A percentile compares a stretch with the other conserved stretches of the same genome.
phyloP scores from a whole-genome alignment of 2,888 invertebrate species.

The Rhagonycha lutea region DNA sequence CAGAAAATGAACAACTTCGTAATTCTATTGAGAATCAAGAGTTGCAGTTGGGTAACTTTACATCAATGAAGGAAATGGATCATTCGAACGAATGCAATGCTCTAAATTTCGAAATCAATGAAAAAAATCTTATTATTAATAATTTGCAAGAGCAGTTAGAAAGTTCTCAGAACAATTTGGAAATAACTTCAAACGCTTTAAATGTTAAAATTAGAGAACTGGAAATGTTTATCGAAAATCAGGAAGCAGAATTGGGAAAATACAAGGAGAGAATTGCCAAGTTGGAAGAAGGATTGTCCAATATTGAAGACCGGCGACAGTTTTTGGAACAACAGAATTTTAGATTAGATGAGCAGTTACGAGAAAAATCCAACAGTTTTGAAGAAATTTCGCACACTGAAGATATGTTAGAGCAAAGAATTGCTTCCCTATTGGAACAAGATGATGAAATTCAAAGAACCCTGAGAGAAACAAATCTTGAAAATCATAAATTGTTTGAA shows the following conservation, averaged over 20 bases:
- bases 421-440: slow-evolving; percentile 65
- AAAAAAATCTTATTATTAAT: slow-evolving; percentile 43
- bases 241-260: slow-evolving; percentile 68
- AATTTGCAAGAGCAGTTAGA: slow-evolving; percentile 51
- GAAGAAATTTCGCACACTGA: slow-evolving; percentile 66
- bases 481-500: slow-evolving; percentile 60
- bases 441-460: slow-evolving; percentile 66
- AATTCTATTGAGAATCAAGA: slow-evolving; percentile 32
- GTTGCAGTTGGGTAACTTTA: slow-evolving; percentile 25
- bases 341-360: slow-evolving; percentile 64
- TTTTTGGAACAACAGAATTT: slow-evolving; percentile 66
- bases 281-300: slow-evolving; percentile 68
- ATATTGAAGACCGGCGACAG: slow-evolving; percentile 64
- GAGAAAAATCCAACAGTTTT: slow-evolving; percentile 56
- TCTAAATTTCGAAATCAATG: slow-evolving; percentile 28
- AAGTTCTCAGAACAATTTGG: slow-evolving; percentile 50
- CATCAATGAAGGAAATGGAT: slow-evolving; percentile 35
- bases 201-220: slow-evolving; percentile 76
- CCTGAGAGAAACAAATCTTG: slow-evolving; percentile 62
- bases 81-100: slow-evolving; percentile 27
- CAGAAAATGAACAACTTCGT: slow-evolving; percentile 32
- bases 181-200: slow-evolving; percentile 54
- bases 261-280: slow-evolving; percentile 67
- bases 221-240: slow-evolving; percentile 72
- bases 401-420: slow-evolving; percentile 65